Evolutionary conservation across 2,113 vertebrate species (phyloP).

Genomic region (Nansenia antarctica): DNA sequence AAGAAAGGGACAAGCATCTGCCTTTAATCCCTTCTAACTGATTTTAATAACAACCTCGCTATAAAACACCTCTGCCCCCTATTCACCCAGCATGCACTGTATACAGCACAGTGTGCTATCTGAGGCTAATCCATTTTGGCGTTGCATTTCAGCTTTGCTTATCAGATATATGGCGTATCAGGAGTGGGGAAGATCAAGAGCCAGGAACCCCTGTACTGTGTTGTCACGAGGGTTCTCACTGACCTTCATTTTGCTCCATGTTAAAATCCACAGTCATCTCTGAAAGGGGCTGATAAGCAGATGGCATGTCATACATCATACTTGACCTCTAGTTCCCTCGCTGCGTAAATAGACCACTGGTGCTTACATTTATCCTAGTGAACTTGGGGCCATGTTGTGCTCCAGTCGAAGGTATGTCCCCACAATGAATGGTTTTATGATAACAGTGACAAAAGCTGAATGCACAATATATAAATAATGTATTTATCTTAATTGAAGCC

Average conservation of each 20-base stretch:
- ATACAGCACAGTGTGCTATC: slow-evolving; percentile 45
- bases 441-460: slow-evolving; percentile 26
- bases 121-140: slow-evolving; percentile 71
- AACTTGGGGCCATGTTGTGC: slow-evolving; percentile 33
- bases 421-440: slow-evolving; percentile 40
- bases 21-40: background rate
- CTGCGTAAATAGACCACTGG: slow-evolving; percentile 52
- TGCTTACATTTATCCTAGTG: slow-evolving; percentile 39
- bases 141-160: slow-evolving; percentile 59
- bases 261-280: slow-evolving; percentile 55
- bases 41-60: background rate
- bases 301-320: slow-evolving; percentile 70
- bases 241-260: slow-evolving; percentile 67
- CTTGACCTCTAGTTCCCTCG: slow-evolving; percentile 62
- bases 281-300: slow-evolving; percentile 72
- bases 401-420: slow-evolving; percentile 40
- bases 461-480: background rate
- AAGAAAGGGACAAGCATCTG: background rate
- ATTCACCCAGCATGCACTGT: slow-evolving; percentile 39
- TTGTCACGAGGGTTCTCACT: slow-evolving; percentile 58
- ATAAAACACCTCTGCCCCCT: background rate
- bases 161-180: slow-evolving; percentile 58
- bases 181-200: slow-evolving; percentile 54
- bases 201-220: slow-evolving; percentile 30
- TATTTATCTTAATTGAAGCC: slow-evolving; percentile 32